A percentile compares a stretch with the other conserved stretches of the same genome.
phyloP scores from a whole-genome alignment of 2,888 invertebrate species.

The Antheraea yamamai region DNA sequence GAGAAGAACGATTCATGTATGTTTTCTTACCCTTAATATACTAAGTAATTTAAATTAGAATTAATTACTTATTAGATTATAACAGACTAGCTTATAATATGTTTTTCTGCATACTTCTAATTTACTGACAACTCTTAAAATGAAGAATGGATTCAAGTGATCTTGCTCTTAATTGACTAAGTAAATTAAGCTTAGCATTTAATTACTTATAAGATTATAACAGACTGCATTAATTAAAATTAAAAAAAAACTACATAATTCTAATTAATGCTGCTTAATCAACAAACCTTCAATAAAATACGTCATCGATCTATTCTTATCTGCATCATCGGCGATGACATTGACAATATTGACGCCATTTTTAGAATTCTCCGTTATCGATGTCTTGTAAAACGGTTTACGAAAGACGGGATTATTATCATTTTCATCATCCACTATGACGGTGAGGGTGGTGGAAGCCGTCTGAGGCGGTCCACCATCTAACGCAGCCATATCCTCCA shows the following conservation, averaged over 20 bases:
- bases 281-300: constrained; percentile 87
- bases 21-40: too few relatives aligned
- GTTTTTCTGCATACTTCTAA: too few relatives aligned
- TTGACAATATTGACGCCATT: constrained; percentile 90
- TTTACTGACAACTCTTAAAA: too few relatives aligned
- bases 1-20: too few relatives aligned
- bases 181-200: too few relatives aligned
- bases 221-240: too few relatives aligned
- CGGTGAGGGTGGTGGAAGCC: constrained; percentile 87
- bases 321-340: constrained; percentile 92
- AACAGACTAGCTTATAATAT: too few relatives aligned
- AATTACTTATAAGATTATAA: too few relatives aligned
- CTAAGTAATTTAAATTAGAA: too few relatives aligned
- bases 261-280: background rate
- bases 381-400: constrained; percentile 88
- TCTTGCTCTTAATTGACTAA: too few relatives aligned
- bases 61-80: too few relatives aligned
- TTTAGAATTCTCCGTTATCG: constrained; percentile 94
- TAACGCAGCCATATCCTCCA: constrained; percentile 92
- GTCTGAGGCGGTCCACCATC: constrained; percentile 86
- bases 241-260: background rate
- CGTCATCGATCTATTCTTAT: constrained; percentile 91
- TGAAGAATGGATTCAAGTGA: too few relatives aligned
- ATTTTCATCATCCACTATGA: constrained; percentile 92
- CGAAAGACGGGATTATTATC: constrained; percentile 94